Evolutionary conservation across 1,140 invertebrate species (phyloP).

Genomic region (Notospermus geniculatus): DNA sequence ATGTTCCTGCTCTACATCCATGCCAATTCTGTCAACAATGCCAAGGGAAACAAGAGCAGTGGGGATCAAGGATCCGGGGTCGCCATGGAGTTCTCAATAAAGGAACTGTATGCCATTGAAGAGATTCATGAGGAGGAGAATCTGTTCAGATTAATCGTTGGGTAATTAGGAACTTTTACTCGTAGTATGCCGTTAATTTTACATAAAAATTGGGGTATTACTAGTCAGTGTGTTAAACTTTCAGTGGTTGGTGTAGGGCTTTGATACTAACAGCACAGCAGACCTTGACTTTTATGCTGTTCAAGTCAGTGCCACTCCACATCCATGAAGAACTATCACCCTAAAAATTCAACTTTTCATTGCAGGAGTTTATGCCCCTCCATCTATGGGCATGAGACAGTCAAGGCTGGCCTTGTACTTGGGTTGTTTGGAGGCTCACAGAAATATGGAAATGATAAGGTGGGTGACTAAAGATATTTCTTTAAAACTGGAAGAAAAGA

Average conservation of each 20-base stretch:
- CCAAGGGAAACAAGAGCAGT: slow-evolving; percentile 60
- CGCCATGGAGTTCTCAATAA: slow-evolving; percentile 53
- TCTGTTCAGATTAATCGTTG: slow-evolving; percentile 68
- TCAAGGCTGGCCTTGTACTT: slow-evolving; percentile 88
- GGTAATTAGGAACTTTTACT: slow-evolving; percentile 26
- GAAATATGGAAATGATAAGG: slow-evolving; percentile 52
- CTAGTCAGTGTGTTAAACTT: too few relatives aligned
- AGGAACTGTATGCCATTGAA: slow-evolving; percentile 60
- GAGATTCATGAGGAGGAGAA: slow-evolving; percentile 75
- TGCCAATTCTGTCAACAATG: slow-evolving; percentile 66
- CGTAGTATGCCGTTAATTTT: slow-evolving; percentile 8
- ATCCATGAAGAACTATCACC: too few relatives aligned
- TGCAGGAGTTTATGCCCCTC: slow-evolving; percentile 76
- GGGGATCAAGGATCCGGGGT: slow-evolving; percentile 58
- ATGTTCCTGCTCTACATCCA: slow-evolving; percentile 75
- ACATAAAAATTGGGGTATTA: slow-evolving; percentile 9
- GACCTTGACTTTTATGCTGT: too few relatives aligned
- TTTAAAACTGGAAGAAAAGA: not conserved
- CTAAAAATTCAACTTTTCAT: too few relatives aligned
- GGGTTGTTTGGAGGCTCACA: slow-evolving; percentile 80
- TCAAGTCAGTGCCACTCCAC: too few relatives aligned
- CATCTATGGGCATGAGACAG: slow-evolving; percentile 86
- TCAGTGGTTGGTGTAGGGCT: too few relatives aligned
- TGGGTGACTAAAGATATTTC: slow-evolving; percentile 24
- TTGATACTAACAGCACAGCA: too few relatives aligned